Base-by-base conservation (phyloP, 2,797 vertebrate genomes). In the Balearica regulorum region DNA sequence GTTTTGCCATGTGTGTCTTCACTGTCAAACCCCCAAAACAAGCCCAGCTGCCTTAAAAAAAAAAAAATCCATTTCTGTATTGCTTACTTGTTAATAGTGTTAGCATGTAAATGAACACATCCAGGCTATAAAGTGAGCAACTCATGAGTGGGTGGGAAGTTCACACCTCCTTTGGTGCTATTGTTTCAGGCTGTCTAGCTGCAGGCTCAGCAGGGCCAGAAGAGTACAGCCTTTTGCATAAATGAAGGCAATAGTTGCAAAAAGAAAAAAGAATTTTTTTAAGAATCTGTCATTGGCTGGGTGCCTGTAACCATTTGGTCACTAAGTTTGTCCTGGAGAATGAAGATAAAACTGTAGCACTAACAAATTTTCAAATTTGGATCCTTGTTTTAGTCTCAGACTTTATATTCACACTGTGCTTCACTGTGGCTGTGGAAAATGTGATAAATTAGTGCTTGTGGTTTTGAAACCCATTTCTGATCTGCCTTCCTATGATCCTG, bases 51-150 rank as follows among this genome's bases (percentile, higher is more conserved):
- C 93, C 89, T 94, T 61, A 15, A 54, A n/a, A 44, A 48, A 24
- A 7, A 43, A 19, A 37, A 12, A 13, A 24, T 60, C 26, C 78
- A 4, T 84, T 94, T 79, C 49, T 72, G 83, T 78, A 91, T 86
- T 82, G 78, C 90, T 84, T 62, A 2, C 49, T 87, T 41, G 82
- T 90, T 95, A 81, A 81, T 93, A 86, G 76, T 5, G 48, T 96
- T 89, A 71, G 76, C 89, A 95, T 89, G 93, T 69, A 95, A 97
- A 97, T 96, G 90, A 97, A 81, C 89, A 54, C 65, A 48, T 78
- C 84, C 75, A 46, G 93, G 53, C 76, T 76, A 31, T 60, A 21
- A 92, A 96, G 76, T 64, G 96, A 94, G 86, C 81, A 71, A 3
- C 64, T 61, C 58, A 5, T 83, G 94, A 82, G 94, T 92, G 92